Base-by-base conservation (phyloP, 1,140 invertebrate species). In the Galendromus occidentalis region DNA sequence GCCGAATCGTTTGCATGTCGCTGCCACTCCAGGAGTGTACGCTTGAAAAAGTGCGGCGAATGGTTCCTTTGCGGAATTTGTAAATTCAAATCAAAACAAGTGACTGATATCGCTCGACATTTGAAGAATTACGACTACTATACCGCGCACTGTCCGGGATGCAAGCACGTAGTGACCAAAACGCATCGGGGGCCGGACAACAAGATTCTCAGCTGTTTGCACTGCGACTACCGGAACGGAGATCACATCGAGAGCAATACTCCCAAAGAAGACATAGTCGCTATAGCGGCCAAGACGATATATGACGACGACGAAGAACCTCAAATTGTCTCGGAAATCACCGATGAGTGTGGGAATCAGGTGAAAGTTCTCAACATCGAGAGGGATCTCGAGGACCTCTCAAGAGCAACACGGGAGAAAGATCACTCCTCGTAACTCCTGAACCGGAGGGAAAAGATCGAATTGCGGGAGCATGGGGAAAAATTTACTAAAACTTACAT, bases 161-260 rank as follows among this genome's bases (percentile, higher is more conserved):
- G 51, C 33, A 25, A 25, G 51, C 51, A 59, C 51, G 51, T 59
- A 4, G 22, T 59, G 14, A 59, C 51, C 20, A 17, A 25, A 14
- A 59, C 51, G 22, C 51, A 59, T 9, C 51, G 51, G 17, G 51
- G 51, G 9, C 51, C 51, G 17, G 51, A 59, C 33, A 59, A 59
- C 22, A 59, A 59, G 51, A 59, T 59, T 22, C 51, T 59, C 51
- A 59, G 51, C 51, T 59, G 51, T 9, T 25, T 59, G 22, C 51
- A 59, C 20, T 59, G 51, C 9, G 51, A 59, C 25, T 59, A 59
- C 22, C 51, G 51, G 25, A 59, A 59, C 20, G 51, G 51, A 4
- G 51, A 59, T 59, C 51, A 59, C 22, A 29, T 59, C 17, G 51
- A 18, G 12, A 59, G 25, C 25, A 25, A 25, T 9, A 25, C 51